phyloP scores from a whole-genome alignment of 2,113 vertebrate genomes.

The Eubucco bourcierii region DNA sequence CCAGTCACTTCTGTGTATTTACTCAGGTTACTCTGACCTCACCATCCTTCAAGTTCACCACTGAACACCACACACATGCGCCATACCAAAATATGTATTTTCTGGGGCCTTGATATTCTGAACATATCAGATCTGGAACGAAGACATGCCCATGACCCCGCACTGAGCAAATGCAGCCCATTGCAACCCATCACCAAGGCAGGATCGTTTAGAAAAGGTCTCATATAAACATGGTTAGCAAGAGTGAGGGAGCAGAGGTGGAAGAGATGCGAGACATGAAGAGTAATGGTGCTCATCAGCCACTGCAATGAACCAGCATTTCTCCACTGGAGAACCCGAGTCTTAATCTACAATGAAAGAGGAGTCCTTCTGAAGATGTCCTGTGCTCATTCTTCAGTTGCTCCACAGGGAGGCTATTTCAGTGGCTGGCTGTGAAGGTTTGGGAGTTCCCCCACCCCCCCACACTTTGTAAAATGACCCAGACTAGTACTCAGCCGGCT shows the following conservation, averaged over 20 bases:
- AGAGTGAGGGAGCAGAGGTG: fast-evolving
- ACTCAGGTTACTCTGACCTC: not conserved
- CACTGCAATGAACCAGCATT: not conserved
- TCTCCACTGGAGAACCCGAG: not conserved
- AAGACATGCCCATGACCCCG: not conserved
- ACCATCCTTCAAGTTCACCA: not conserved
- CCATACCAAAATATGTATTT: not conserved
- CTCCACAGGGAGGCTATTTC: fast-evolving
- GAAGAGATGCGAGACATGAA: not conserved
- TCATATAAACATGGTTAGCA: fast-evolving
- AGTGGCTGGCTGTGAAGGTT: not conserved
- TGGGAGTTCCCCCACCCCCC: too few relatives aligned
- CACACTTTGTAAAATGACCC: too few relatives aligned
- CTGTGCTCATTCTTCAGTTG: not conserved
- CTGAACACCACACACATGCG: not conserved
- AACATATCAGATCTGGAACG: not conserved
- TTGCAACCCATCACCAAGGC: fast-evolving
- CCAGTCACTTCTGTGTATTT: not conserved
- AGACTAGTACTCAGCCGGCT: too few relatives aligned
- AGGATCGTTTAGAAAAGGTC: not conserved
- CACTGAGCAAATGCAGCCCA: not conserved
- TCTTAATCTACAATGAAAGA: not conserved
- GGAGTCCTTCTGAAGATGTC: not conserved
- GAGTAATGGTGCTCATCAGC: not conserved
- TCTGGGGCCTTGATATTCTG: not conserved